These are phyloP conservation scores for Folsomia manolachei DNA, from an alignment of 2,888 invertebrate species.

Conservation along the genomic window DNA sequence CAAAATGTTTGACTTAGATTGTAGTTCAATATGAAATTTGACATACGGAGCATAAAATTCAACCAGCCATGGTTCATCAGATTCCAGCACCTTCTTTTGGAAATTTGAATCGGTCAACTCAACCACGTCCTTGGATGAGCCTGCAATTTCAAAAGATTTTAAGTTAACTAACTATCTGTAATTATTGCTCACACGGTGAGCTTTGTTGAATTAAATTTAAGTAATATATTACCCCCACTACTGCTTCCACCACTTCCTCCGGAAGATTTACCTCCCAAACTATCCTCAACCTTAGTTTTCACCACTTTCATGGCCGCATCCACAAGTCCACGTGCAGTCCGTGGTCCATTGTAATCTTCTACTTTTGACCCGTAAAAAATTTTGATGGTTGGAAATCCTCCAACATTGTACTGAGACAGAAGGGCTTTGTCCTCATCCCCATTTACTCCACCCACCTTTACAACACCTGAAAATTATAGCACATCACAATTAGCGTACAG, in stretches of 20 bases:
- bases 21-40: too few species aligned
- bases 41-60: slow-evolving; percentile 97
- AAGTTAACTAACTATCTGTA: background rate
- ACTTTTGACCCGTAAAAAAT: slow-evolving; percentile 87
- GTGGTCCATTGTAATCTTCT: slow-evolving; percentile 76
- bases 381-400: slow-evolving; percentile 94
- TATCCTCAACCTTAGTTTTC: slow-evolving; percentile 68
- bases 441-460: slow-evolving; percentile 91
- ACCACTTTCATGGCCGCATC: slow-evolving; percentile 79
- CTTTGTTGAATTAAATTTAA: slow-evolving; percentile 1
- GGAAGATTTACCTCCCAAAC: slow-evolving; percentile 61
- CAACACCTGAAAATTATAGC: slow-evolving; percentile 64
- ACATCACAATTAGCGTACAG: background rate
- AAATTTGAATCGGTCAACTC: slow-evolving; percentile 96
- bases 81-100: slow-evolving; percentile 81
- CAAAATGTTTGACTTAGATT: slow-evolving; percentile 58
- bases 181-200: too few species aligned
- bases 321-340: slow-evolving; percentile 81
- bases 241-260: slow-evolving; percentile 35
- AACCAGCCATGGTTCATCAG: slow-evolving; percentile 94
- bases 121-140: slow-evolving; percentile 65
- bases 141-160: slow-evolving; percentile 38
- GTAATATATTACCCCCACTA: slow-evolving; percentile 1
- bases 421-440: slow-evolving; percentile 83
- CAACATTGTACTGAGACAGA: slow-evolving; percentile 74